A percentile compares a stretch with the other conserved stretches of the same genome.
Evolutionary conservation across 2,888 invertebrate species (phyloP).

Genomic region (Lasioglossum oenotherae): DNA sequence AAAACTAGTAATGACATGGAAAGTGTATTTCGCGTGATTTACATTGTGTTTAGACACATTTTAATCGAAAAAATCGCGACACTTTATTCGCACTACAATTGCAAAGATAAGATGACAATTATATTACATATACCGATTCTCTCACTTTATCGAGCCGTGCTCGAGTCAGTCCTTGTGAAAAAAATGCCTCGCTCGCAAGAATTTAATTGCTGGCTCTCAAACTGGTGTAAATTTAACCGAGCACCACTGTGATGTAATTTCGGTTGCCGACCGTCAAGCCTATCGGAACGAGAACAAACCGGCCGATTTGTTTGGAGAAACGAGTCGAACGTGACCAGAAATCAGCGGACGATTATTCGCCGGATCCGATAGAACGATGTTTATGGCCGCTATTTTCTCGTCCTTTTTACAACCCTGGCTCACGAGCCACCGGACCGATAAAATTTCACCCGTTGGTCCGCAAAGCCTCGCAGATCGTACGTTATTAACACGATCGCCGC

Average conservation of each 20-base stretch:
- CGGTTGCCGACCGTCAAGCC: slow-evolving; percentile 6
- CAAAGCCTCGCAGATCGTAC: not conserved
- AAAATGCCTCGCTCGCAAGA: no score
- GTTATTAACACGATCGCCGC: slow-evolving; percentile 1
- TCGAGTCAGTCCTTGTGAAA: no score
- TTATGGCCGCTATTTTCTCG: not conserved
- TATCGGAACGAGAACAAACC: not conserved
- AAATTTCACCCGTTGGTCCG: not conserved
- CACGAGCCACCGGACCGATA: not conserved
- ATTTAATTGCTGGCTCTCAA: not conserved
- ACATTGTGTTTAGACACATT: no score
- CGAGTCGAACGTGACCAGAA: slow-evolving; percentile 2
- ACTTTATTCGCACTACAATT: no score
- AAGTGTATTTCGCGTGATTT: no score
- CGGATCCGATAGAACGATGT: not conserved
- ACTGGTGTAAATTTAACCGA: not conserved
- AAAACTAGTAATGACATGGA: no score
- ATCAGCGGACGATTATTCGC: slow-evolving; percentile 2
- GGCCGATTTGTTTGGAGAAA: slow-evolving; percentile 10
- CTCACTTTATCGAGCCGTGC: no score
- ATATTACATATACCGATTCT: no score
- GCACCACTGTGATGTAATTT: slow-evolving; percentile 29
- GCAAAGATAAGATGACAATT: no score
- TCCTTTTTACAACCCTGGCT: slow-evolving; percentile 1
- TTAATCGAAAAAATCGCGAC: no score